Base-by-base conservation (phyloP, 1,140 invertebrate genomes). In the Nixonia krombeini region DNA sequence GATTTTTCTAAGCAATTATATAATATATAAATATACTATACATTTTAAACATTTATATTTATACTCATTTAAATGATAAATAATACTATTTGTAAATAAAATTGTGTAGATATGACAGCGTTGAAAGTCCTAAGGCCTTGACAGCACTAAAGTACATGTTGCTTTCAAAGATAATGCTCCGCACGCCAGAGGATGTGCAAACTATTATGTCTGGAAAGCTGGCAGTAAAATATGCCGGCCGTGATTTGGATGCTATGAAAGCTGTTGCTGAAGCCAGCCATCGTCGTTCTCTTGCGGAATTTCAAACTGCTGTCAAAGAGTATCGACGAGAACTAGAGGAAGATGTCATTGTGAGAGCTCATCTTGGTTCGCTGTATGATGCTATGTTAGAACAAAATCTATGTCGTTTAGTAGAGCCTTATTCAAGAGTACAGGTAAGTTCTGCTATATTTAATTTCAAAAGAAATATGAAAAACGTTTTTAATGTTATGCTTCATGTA, bases 361-460 rank as follows among this genome's bases (percentile, higher is more conserved):
- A 99, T 87, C 90, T 99, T 47, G 95, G 96, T 47, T 95, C 96
- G 1, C 86, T 99, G 2, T 99, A 99, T 82, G 97, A 99, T 73
- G 97, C 96, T 64, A 97, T 99, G 94, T 85, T 99, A 74, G 98
- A 99, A 84, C 97, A 99, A 84, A 99, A 99, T 88, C 87, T 99
- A 46, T 98, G 95, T 85, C 90, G 97, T 65, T 96, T 99, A 63
- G 99, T 99, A 65, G 97, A 99, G 85, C 98, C 98, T 6, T 99
- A 99, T 83, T 99, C 96, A 52, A 89, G 93, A 77, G 97, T 99
- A 0, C 94, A 99, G 88, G 95, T 96, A 71, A 56, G 16, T 9
- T 37, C 25, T 28, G 8, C 29, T 40, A 17, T 13, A 4, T 1
- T 45, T 35, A 42, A 16, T 40, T 29, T 15, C 15, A 49, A 15